Evolutionary conservation across 2,113 vertebrate genomes (phyloP).

Genomic region (Tragelaphus strepsiceros): DNA sequence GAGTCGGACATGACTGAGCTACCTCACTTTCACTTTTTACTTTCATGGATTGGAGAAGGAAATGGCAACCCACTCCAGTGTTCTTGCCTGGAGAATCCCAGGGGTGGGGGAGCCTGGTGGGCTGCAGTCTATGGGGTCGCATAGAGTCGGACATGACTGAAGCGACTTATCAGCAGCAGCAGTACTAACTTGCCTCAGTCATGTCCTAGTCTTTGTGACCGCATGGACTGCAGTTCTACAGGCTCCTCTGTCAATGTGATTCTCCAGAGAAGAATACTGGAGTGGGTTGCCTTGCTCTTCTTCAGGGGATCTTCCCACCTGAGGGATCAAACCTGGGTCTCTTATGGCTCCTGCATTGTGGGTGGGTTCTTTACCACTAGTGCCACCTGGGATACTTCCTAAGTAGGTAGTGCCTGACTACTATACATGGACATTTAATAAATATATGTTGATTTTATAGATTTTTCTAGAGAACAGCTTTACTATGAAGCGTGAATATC

Average conservation of each 20-base stretch:
- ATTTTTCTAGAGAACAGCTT: neutral
- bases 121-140: too few species aligned
- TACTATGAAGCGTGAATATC: neutral
- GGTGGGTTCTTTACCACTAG: neutral
- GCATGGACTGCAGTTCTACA: neutral
- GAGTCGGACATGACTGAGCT: too few species aligned
- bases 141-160: too few species aligned
- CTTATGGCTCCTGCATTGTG: neutral
- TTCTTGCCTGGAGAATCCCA: too few species aligned
- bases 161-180: too few species aligned
- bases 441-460: neutral
- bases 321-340: neutral
- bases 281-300: neutral
- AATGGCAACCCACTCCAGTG: too few species aligned
- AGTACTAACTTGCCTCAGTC: neutral
- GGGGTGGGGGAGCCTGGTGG: too few species aligned
- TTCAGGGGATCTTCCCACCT: neutral
- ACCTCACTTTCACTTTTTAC: too few species aligned
- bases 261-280: neutral
- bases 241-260: neutral
- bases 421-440: neutral
- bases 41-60: too few species aligned
- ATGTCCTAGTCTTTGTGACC: neutral
- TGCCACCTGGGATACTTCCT: neutral
- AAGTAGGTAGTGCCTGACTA: neutral